phyloP scores from a whole-genome alignment of 1,140 invertebrate species.

The Bombus picipes region DNA sequence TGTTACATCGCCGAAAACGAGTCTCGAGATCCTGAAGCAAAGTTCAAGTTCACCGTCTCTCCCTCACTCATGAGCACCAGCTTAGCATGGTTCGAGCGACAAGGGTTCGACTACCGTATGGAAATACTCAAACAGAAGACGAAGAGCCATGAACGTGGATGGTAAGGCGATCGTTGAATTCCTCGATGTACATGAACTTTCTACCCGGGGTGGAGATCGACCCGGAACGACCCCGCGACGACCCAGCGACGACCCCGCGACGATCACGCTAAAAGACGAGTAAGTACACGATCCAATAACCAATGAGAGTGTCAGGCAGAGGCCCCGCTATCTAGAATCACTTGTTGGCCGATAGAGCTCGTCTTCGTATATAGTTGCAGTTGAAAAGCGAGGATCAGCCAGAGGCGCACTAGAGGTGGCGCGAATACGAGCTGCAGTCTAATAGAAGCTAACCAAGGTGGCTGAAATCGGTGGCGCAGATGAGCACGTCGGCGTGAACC shows the following conservation, averaged over 20 bases:
- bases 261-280: constrained; percentile 10
- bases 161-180: neutral
- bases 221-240: constrained; percentile 52
- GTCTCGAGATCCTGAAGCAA: neutral
- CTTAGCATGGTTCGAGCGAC: neutral
- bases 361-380: constrained; percentile 52
- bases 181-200: constrained; percentile 14
- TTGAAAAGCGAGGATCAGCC: constrained; percentile 47
- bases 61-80: too few species aligned
- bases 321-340: constrained; percentile 45
- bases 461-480: neutral
- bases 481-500: neutral
- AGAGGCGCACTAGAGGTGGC: constrained; percentile 40
- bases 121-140: neutral
- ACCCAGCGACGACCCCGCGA: constrained; percentile 43
- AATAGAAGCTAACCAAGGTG: constrained; percentile 45
- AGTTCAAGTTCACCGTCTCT: constrained; percentile 4
- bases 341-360: constrained; percentile 40
- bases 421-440: constrained; percentile 44
- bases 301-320: constrained; percentile 39
- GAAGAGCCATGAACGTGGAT: neutral
- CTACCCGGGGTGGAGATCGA: constrained; percentile 41
- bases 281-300: constrained; percentile 21
- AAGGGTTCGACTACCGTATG: neutral
- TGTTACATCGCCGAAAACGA: too few species aligned